Evolutionary conservation across 2,113 vertebrate species (phyloP).

Genomic region (Salminus brasiliensis): DNA sequence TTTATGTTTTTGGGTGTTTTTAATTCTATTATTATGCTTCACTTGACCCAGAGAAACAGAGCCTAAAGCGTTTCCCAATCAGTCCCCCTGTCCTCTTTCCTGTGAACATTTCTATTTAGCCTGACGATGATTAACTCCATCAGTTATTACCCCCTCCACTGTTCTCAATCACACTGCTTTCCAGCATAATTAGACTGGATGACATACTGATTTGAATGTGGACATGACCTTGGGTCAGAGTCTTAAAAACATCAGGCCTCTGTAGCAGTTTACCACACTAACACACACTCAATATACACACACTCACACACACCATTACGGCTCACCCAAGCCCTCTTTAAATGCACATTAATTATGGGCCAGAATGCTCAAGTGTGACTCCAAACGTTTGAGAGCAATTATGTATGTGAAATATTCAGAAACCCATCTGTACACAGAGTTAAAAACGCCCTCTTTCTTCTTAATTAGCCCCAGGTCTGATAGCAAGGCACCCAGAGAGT

Average conservation of each 20-base stretch:
- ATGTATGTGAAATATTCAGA: conserved; percentile 35
- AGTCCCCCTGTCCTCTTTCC: background rate
- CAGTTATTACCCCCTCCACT: background rate
- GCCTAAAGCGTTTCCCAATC: background rate
- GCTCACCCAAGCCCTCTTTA: conserved; percentile 20
- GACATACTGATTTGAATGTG: background rate
- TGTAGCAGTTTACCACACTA: background rate
- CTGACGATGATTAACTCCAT: background rate
- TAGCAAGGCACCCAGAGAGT: background rate
- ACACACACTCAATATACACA: conserved; percentile 3
- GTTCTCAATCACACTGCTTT: background rate
- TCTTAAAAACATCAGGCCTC: background rate
- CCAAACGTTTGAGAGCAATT: conserved; percentile 35
- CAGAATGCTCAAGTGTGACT: conserved; percentile 38
- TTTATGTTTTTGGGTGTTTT: too few relatives aligned
- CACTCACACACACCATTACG: conserved; percentile 16
- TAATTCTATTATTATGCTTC: background rate
- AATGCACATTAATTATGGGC: conserved; percentile 40
- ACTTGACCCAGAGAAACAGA: background rate
- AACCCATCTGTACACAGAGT: conserved; percentile 31
- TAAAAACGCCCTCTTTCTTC: conserved; percentile 1
- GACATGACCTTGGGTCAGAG: background rate
- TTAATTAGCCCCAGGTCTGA: conserved; percentile 10
- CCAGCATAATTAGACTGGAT: background rate
- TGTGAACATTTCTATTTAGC: background rate